These are phyloP conservation scores for Diarsia mendica DNA, from an alignment of 2,888 invertebrate species.

Conservation along the genomic window DNA sequence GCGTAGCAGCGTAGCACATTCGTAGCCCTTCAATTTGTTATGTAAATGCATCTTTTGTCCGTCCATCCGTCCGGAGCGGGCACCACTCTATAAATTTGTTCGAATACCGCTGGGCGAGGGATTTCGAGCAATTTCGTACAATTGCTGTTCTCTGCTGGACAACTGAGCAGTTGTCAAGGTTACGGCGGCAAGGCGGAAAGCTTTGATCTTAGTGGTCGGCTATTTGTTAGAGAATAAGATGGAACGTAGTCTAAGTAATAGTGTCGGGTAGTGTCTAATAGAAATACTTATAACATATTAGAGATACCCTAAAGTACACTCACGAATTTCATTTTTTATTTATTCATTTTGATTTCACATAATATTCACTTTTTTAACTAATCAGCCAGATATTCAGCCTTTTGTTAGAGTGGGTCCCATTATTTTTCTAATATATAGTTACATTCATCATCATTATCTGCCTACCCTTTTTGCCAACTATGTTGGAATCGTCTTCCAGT, in stretches of 20 bases:
- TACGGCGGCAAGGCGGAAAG: conserved; percentile 37
- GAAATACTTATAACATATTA: neutral
- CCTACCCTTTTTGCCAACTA: too few species aligned
- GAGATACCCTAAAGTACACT: neutral
- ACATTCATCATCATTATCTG: too few species aligned
- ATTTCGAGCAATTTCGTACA: conserved; percentile 75
- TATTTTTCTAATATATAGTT: neutral
- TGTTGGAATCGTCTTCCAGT: too few species aligned
- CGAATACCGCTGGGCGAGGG: conserved; percentile 73
- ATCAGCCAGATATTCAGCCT: too few species aligned
- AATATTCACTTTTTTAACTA: too few species aligned
- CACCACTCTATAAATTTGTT: conserved; percentile 81
- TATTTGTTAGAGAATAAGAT: conserved; percentile 33
- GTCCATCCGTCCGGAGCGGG: conserved; percentile 72
- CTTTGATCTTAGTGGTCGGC: conserved; percentile 21
- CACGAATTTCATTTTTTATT: too few species aligned
- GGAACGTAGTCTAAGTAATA: conserved; percentile 5
- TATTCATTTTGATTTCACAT: too few species aligned
- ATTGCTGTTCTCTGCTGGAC: conserved; percentile 66
- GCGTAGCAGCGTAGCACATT: conserved; percentile 62
- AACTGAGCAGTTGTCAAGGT: conserved; percentile 56
- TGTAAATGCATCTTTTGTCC: conserved; percentile 89
- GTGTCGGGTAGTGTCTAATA: neutral
- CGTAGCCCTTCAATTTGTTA: conserved; percentile 89
- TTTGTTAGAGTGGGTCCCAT: too few species aligned